Conservation (phyloP, 1,140 invertebrate genomes). For the Mamestra configurata region DNA sequence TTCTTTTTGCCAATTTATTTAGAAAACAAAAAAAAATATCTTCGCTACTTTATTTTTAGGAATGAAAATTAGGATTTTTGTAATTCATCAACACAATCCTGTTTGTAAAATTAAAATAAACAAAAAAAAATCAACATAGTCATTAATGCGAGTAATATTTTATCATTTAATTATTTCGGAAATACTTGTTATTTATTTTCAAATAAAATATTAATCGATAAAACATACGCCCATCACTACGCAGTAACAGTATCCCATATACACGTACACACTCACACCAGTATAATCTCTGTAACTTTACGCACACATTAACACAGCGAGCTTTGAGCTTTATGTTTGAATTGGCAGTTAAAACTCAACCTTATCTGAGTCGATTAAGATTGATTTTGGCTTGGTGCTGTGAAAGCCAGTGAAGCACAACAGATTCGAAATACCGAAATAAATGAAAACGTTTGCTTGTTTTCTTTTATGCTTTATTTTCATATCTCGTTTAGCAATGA, state of each 20-base stretch:
- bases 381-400: neutral
- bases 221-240: slow-evolving; percentile 36
- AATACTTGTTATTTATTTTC: no score
- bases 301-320: slow-evolving; percentile 31
- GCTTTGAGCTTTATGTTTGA: slow-evolving; percentile 48
- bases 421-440: slow-evolving; percentile 43
- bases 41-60: no score
- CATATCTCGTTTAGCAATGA: slow-evolving; percentile 47
- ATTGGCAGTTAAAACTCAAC: neutral
- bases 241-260: slow-evolving; percentile 51
- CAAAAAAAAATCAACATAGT: no score
- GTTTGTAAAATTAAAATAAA: no score
- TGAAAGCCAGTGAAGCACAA: slow-evolving; percentile 9
- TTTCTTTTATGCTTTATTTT: slow-evolving; percentile 44
- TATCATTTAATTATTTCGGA: no score
- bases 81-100: no score
- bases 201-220: slow-evolving; percentile 25
- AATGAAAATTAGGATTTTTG: no score
- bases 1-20: no score
- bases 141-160: no score
- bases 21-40: no score
- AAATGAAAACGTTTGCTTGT: slow-evolving; percentile 32
- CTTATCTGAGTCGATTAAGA: neutral
- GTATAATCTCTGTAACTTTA: slow-evolving; percentile 9
- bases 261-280: slow-evolving; percentile 49